Percentiles rank a stretch among this genome's conserved stretches.
phyloP scores from a whole-genome alignment of 2,888 invertebrate genomes.

The Agriopis leucophaearia region DNA sequence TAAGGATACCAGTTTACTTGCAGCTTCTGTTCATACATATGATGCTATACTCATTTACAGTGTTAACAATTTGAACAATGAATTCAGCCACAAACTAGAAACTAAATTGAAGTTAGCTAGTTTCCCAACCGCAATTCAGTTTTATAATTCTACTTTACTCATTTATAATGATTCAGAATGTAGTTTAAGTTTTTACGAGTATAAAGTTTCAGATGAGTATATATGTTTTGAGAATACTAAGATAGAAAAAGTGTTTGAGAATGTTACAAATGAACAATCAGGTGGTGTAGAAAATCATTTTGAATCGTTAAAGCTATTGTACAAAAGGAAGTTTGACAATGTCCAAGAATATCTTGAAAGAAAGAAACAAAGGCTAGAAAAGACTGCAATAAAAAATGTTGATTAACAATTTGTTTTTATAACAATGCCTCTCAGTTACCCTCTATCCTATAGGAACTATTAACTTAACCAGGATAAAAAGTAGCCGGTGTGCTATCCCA shows the following conservation, averaged over 20 bases:
- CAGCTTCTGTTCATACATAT: constrained; percentile 82
- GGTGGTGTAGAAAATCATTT: constrained; percentile 52
- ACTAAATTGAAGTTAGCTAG: constrained; percentile 69
- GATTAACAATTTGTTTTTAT: constrained; percentile 20
- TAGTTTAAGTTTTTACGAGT: constrained; percentile 66
- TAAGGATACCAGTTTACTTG: constrained; percentile 74
- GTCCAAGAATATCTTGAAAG: constrained; percentile 92
- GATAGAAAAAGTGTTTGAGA: constrained; percentile 63
- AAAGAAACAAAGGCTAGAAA: constrained; percentile 90
- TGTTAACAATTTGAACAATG: constrained; percentile 60
- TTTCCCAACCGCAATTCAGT: constrained; percentile 76
- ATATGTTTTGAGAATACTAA: constrained; percentile 52
- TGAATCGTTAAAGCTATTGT: constrained; percentile 86
- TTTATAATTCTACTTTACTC: constrained; percentile 68
- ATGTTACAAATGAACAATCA: constrained; percentile 38
- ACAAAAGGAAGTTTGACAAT: constrained; percentile 93
- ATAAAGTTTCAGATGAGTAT: constrained; percentile 56
- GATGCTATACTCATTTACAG: constrained; percentile 80
- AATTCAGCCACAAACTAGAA: constrained; percentile 61
- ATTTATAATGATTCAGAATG: constrained; percentile 67
- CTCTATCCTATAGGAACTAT: too few species aligned
- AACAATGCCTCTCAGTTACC: background rate
- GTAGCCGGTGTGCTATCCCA: too few species aligned
- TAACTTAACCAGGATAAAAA: too few species aligned
- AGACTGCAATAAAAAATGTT: constrained; percentile 59